Base-by-base conservation (phyloP, 1,140 invertebrate species). In the Cylas formicarius region DNA sequence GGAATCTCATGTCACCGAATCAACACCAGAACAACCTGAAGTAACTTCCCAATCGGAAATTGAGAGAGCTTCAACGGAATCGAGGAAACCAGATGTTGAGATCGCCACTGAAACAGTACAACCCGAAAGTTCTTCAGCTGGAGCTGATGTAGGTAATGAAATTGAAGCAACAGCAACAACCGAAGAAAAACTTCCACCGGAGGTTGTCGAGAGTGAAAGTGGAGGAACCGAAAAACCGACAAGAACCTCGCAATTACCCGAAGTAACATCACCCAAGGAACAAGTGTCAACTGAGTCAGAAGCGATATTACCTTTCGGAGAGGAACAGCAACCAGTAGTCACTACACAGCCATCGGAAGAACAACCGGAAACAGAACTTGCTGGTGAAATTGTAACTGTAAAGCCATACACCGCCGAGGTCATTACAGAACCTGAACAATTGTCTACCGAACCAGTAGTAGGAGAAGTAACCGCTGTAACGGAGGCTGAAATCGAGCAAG, bases 1-100 rank as follows among this genome's bases (percentile, higher is more conserved):
- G 19, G 38, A 39, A 5, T 28, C 39, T 29, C 36, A 43, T 33
- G 28, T 47, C n/a, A 43, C 45, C 24, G 33, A 39, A 28, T 23
- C 33, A 26, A n/a, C 31, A 41, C 31, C 39, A 37, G 27, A 31
- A 17, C 13, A 8, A 31, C n/a, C 28, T 9, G 28, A 31, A n/a
- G 28, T 16, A n/a, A 13, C 28, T 31, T 31, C 28, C 18, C 13
- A 7, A 31, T 16, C 28, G 14, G 28, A 31, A 31, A 26, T n/a
- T 26, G 24, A 8, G 24, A 26, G 7, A 26, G 7, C 24, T 8
- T 8, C n/a, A 8, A 26, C 7, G 7, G 24, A 26, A 26, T 8
- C 24, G n/a, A 27, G 10, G n/a, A 13, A 27, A 27, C 10, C 2
- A 2, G 26, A 2, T n/a, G 26, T 10, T 13, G 18, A 31, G n/a